These are phyloP conservation scores for Orestias chungarensis DNA, from an alignment of 2,797 vertebrate genomes.

Conservation along the genomic window DNA sequence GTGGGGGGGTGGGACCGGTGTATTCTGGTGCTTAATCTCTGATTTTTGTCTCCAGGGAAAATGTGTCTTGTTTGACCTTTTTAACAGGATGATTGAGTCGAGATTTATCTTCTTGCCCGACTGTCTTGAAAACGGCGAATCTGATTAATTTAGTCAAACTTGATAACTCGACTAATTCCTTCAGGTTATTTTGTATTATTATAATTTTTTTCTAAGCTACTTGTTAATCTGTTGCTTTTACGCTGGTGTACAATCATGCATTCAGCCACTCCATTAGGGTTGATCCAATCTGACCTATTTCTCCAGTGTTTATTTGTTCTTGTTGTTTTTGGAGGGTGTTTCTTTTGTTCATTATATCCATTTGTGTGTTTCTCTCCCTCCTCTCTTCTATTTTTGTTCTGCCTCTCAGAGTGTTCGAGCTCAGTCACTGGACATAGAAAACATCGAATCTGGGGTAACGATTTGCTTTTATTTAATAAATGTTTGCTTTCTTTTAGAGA, in stretches of 20 bases:
- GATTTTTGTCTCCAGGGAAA: background rate
- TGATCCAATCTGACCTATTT: background rate
- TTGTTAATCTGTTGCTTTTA: background rate
- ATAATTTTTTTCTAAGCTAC: slow-evolving; percentile 3
- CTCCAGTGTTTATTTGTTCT: background rate
- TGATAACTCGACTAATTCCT: slow-evolving; percentile 5
- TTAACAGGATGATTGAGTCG: background rate
- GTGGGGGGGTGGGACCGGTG: too few relatives aligned
- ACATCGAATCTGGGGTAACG: slow-evolving; percentile 74
- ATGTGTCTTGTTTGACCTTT: background rate
- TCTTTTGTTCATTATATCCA: slow-evolving; percentile 23
- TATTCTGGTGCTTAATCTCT: background rate
- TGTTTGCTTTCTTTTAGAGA: too few relatives aligned
- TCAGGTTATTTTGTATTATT: background rate
- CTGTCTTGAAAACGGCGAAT: slow-evolving; percentile 27
- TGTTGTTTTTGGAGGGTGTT: too few relatives aligned
- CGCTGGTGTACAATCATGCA: slow-evolving; percentile 9
- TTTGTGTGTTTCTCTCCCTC: slow-evolving; percentile 11
- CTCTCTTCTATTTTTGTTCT: too few relatives aligned
- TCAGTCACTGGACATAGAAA: slow-evolving; percentile 72
- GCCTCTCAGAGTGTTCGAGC: slow-evolving; percentile 61
- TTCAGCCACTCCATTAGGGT: background rate
- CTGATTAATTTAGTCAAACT: background rate
- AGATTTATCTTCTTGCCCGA: background rate
- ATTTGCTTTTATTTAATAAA: slow-evolving; percentile 5